Evolutionary conservation across 2,113 vertebrate species (phyloP), one percentile per base, ranked within the genome.

Genomic region (Pedionomus torquatus): DNA sequence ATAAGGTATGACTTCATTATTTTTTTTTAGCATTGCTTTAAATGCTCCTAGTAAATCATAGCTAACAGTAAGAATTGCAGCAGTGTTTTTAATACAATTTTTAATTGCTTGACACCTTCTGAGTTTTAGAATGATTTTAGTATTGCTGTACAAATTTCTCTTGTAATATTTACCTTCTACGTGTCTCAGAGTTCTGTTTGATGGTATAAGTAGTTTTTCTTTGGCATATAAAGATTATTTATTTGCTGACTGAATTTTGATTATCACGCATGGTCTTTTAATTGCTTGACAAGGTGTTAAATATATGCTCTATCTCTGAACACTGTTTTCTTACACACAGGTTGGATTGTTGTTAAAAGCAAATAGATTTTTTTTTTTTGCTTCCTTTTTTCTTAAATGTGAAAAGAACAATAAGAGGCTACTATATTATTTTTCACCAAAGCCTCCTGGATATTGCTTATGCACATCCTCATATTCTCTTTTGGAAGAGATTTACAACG

Each of bases 1-100:
- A 94, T 91, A 97, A 97, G 68, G 90, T 88, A 94, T 95, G 96
- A 94, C 93, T 98, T 97, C 93, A 78, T 97, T 96, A 74, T 97
- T 87, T 94, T 95, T 91, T 94, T 95, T 94, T 80, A 91, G 82
- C 94, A 48, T 95, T 95, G 88, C 90, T 97, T 95, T 96, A 93
- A 96, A 97, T 48, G 79, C 61, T 94, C 28, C 31, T 66, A 94
- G 77, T 95, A 95, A 93, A 88, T 96, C 52, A 48, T 24, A 77
- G 83, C 71, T 21, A 74, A 71, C 6, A 19, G 81, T 33, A 89
- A 85, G 96, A 72, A 93, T 11, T 24, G 39, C 25, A 84, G 88
- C 79, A 78, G 61, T 58, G 92, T 68, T 96, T 93, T 89, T 84
- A 85, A 43, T 8, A 49, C 10, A 57, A 82, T 92, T 97, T 97